Conservation (phyloP, 2,888 invertebrate species). For the Pterostichus niger region DNA sequence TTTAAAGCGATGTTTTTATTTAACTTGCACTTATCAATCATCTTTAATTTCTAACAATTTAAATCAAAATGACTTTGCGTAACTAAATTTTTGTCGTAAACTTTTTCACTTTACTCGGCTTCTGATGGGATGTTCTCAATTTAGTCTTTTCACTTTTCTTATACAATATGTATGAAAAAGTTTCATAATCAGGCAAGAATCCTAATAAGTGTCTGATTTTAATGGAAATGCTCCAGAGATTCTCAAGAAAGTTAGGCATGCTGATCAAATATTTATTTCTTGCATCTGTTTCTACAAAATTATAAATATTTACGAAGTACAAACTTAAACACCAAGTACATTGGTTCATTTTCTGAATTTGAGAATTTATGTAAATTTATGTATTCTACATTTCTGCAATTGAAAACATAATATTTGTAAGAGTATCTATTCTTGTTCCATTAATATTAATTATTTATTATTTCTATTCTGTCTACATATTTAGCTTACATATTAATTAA, state of each 20-base stretch:
- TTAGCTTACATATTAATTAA: too few relatives aligned
- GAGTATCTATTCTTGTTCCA: too few relatives aligned
- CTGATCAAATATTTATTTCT: slow-evolving; percentile 37
- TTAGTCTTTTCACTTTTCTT: slow-evolving; percentile 45
- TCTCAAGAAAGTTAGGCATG: background rate
- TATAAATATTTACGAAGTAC: slow-evolving; percentile 21
- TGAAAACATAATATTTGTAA: too few relatives aligned
- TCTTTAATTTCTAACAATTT: slow-evolving; percentile 34
- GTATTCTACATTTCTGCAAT: background rate
- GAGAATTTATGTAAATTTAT: too few relatives aligned
- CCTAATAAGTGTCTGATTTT: slow-evolving; percentile 42
- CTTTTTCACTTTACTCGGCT: slow-evolving; percentile 45
- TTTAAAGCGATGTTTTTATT: too few relatives aligned
- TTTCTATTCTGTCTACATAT: too few relatives aligned
- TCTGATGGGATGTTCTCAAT: slow-evolving; percentile 21
- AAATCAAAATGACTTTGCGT: slow-evolving; percentile 1
- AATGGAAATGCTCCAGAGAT: slow-evolving; percentile 12
- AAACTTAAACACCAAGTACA: slow-evolving; percentile 11
- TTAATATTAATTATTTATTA: too few relatives aligned
- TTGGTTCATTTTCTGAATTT: background rate
- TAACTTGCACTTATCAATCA: too few relatives aligned
- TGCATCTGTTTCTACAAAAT: slow-evolving; percentile 5
- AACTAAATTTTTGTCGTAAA: slow-evolving; percentile 6
- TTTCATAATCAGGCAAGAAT: slow-evolving; percentile 29
- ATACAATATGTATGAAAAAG: slow-evolving; percentile 54